Base-by-base conservation (phyloP, 2,797 vertebrate species). In the Bucorvus abyssinicus region DNA sequence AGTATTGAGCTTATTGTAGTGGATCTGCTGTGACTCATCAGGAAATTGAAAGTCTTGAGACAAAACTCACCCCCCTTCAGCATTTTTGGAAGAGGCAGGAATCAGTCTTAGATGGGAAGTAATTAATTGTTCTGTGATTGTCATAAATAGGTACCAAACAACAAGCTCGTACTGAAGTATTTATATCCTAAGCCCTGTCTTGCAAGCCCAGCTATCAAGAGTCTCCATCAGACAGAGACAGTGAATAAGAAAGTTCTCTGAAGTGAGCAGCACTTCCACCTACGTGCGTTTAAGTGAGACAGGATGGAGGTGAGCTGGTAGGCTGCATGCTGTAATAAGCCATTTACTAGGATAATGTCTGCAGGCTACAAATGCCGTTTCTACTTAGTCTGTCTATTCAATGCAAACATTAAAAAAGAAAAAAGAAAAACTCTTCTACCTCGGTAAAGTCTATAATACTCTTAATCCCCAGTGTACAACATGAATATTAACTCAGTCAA, bases 11-110 rank as follows among this genome's bases (percentile, higher is more conserved):
- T 84, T 78, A 57, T 93, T 94, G 56, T 93, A 83, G 90, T 78
- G 90, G 78, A 87, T 95, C 93, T 95, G 71, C 94, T 86, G 75
- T 97, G 96, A 97, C 86, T 96, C 96, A 97, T 95, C 94, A 94
- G 92, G 89, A 96, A 96, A 93, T 83, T 68, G 76, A 80, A 96
- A 95, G 82, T 81, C 84, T 92, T 87, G 92, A 93, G 88, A 75
- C 61, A 87, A 78, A 87, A 75, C 53, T 87, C 78, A 12, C 60
- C 87, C 42, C 84, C 82, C 52, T 14, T 94, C 87, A 95, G 95
- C 92, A 64, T 74, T 88, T 93, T 89, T 83, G 81, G 84, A 87
- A 85, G 78, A 96, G 93, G 95, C 2, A 6, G 86, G 91, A 90
- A 90, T 79, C 65, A 94, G 89, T 92, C 40, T 94, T 94, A 84